Percentiles rank a stretch among this genome's conserved stretches.
These are phyloP conservation scores for Oryzias sinensis DNA, from an alignment of 2,797 vertebrate genomes.

Conservation along the genomic window DNA sequence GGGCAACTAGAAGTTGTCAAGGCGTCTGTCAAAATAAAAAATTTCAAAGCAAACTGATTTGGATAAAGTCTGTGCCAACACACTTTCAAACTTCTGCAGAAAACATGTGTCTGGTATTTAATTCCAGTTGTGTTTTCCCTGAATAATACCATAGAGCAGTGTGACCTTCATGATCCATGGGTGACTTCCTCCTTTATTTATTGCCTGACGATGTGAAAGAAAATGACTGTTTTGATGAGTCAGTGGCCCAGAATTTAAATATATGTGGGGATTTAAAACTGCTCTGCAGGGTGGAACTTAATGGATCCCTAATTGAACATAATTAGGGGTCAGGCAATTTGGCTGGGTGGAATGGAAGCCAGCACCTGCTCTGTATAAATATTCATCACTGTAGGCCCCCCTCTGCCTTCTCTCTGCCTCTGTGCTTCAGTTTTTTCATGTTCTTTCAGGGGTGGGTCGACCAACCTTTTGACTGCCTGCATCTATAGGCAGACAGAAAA, in stretches of 20 bases:
- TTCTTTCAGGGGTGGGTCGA: conserved; percentile 36
- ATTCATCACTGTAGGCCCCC: conserved; percentile 59
- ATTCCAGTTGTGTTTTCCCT: conserved; percentile 3
- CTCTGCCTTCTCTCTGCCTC: conserved; percentile 21
- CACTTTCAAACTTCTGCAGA: not conserved
- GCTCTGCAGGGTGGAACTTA: conserved; percentile 38
- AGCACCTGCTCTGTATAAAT: conserved; percentile 80
- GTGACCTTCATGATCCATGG: conserved; percentile 12
- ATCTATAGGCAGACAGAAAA: conserved; percentile 57
- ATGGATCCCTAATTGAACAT: conserved; percentile 62
- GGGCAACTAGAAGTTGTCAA: conserved; percentile 14
- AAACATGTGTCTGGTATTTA: not conserved
- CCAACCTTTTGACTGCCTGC: conserved; percentile 53
- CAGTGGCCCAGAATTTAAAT: conserved; percentile 9
- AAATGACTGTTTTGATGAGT: conserved; percentile 9
- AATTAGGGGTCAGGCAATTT: conserved; percentile 70
- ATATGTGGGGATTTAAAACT: conserved; percentile 34
- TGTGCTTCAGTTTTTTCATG: conserved; percentile 34
- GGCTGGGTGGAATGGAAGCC: conserved; percentile 51
- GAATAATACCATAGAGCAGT: not conserved
- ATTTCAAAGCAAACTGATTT: conserved; percentile 25
- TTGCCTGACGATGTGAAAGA: conserved; percentile 10
- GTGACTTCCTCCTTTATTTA: not conserved
- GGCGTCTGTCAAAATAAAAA: conserved; percentile 7
- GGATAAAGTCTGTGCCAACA: conserved; percentile 13